Base-by-base conservation (phyloP, 2,797 vertebrate genomes). In the Champsocephalus esox region DNA sequence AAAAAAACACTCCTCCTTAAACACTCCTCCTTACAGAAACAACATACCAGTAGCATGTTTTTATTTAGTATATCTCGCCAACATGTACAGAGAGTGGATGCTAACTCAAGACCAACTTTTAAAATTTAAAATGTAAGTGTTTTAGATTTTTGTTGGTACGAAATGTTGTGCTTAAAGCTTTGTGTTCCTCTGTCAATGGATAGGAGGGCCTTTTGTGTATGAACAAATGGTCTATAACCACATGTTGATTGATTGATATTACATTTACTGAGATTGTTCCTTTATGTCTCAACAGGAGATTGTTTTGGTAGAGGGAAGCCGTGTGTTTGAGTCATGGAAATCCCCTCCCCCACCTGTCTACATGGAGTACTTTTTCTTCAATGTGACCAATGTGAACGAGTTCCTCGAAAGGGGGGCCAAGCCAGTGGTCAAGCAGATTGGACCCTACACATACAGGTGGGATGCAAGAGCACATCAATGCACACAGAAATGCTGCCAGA, bases 331-430 rank as follows among this genome's bases (percentile, higher is more conserved):
- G 41, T 89, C 94, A 24, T 96, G 95, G 95, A 95, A 95, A 79
- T 87, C 28, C 28, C 95, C 95, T 7, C 95, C 95, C 41, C 93
- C 94, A 64, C 94, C 95, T 0, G 93, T 95, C 51, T 96, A 86
- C 84, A 95, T 96, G 93, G 87, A 96, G 90, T 96, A 77, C 63
- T 96, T 91, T 84, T 95, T 96, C 88, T 96, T 94, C 87, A 95
- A 95, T 13, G 8, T 95, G 52, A 95, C 94, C 80, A 96, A 96
- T 51, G 62, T 76, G 19, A 28, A 92, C 0, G 90, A 81, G 12
- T 77, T 94, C 55, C 34, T 92, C 7, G 0, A 2, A 1, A 94
- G 94, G 45, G 80, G 95, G 48, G 80, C 48, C 45, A 94, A 92
- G 72, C 82, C 95, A n/a, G 59, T 24, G 11, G 77, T 96, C 63